phyloP scores from a whole-genome alignment of 2,797 vertebrate species.

The Premnoplex brunnescens region DNA sequence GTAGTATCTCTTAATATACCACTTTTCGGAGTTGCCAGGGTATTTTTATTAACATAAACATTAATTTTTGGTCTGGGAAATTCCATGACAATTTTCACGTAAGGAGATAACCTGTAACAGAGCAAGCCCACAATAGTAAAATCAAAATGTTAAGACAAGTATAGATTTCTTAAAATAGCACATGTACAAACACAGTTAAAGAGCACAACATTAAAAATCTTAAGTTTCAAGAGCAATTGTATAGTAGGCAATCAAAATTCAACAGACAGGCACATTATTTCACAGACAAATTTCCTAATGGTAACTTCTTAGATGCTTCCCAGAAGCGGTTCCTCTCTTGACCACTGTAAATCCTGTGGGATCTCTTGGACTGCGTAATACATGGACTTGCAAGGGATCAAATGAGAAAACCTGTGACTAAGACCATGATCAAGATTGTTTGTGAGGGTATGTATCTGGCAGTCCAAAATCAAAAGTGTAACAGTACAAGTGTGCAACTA shows the following conservation, averaged over 20 bases:
- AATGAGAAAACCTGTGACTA: not conserved
- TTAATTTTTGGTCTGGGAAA: constrained; percentile 25
- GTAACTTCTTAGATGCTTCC: not conserved
- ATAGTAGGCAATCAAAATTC: constrained; percentile 10
- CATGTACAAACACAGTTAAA: constrained; percentile 21
- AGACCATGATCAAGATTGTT: not conserved
- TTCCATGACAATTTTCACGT: not conserved
- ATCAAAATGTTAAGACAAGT: not conserved
- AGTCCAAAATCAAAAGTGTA: not conserved
- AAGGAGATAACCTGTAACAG: constrained; percentile 4
- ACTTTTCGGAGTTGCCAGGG: not conserved
- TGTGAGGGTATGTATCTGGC: not conserved
- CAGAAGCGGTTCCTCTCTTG: not conserved
- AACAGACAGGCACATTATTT: constrained; percentile 15
- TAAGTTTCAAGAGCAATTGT: not conserved
- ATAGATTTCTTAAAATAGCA: not conserved
- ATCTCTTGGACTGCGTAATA: not conserved
- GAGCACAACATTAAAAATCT: not conserved
- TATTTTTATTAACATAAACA: constrained; percentile 52
- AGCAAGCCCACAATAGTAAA: not conserved
- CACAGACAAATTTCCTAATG: not conserved
- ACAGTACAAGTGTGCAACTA: not conserved
- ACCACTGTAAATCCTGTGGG: not conserved
- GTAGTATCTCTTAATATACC: not conserved
- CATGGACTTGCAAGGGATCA: not conserved